Evolutionary conservation across 2,797 vertebrate genomes (phyloP).

Genomic region (Lindbergichthys nudifrons): DNA sequence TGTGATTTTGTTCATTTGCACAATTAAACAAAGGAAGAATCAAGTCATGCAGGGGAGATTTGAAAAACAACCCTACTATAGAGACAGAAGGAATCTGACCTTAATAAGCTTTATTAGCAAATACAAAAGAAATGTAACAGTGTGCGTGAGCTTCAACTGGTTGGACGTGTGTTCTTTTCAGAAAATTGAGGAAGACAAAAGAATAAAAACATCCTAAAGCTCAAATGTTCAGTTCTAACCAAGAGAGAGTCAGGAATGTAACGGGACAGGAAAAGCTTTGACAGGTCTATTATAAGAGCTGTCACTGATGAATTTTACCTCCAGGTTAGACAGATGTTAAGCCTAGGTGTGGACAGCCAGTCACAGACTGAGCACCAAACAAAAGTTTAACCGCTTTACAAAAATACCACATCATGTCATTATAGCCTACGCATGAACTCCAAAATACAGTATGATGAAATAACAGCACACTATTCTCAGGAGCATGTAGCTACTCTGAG

Average conservation of each 20-base stretch:
- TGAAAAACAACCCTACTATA: too few species aligned
- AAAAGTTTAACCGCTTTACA: background rate
- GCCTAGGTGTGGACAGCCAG: background rate
- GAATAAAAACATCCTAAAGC: background rate
- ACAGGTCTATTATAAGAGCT: constrained; percentile 2
- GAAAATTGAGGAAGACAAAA: constrained; percentile 6
- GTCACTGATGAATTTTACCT: constrained; percentile 10
- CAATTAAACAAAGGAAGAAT: too few species aligned
- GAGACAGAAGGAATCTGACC: too few species aligned
- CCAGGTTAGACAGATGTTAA: background rate
- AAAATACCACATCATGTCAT: background rate
- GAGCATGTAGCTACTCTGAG: too few species aligned
- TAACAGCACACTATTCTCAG: background rate
- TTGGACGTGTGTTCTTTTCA: background rate
- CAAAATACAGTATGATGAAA: background rate
- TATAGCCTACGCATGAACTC: background rate
- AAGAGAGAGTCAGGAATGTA: constrained; percentile 21
- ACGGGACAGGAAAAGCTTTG: constrained; percentile 2
- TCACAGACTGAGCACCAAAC: background rate
- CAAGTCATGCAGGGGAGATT: too few species aligned
- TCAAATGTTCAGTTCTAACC: background rate
- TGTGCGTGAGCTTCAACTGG: background rate
- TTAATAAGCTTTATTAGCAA: too few species aligned
- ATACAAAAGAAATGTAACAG: too few species aligned
- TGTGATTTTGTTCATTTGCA: too few species aligned